Base-by-base conservation (phyloP, 2,797 vertebrate species). In the Neosilurus mollespiculum region DNA sequence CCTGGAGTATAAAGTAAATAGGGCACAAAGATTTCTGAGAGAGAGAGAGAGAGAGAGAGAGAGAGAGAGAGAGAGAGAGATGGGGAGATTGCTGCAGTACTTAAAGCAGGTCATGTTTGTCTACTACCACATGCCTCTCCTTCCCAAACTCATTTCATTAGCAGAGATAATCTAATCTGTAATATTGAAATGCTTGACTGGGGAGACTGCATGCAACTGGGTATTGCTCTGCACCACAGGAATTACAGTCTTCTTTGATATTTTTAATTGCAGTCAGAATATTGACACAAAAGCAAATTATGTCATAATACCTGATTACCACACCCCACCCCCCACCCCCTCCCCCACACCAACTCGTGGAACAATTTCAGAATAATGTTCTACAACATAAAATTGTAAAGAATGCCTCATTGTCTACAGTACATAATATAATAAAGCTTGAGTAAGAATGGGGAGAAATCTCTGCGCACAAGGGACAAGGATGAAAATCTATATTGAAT, bases 221-320 rank as follows among this genome's bases (percentile, higher is more conserved):
- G 76, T 83, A 75, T 85, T 83, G 16, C 69, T 79, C 67, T 69
- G 53, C 58, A 58, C 76, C 7, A 22, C 66, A 80, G 70, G 70
- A 85, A 70, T 81, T 30, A 37, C 79, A 79, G 65, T 78, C 37
- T 61, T 86, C 79, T 83, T 87, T 85, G 81, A 85, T 87, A 83
- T 81, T 87, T 87, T 84, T 87, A 87, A 87, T 84, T 87, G 83
- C 81, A 80, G 72, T 88, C 61, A 80, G 81, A 73, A 75, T 30
- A 81, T 84, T 75, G 65, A 78, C 66, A 15, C 71, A 26, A 80
- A 83, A 79, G 76, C 73, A 43, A 84, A 66, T 83, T 80, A 85
- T 77, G 80, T 80, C 34, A 66, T 83, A 81, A 85, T 77, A 77
- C 80, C 34, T 56, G 43, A 61, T 73, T 76, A 71, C 64, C 30